Percentiles rank a stretch among this genome's conserved stretches.
Conservation (phyloP, 2,888 invertebrate species). For the Drosophila atripex region DNA sequence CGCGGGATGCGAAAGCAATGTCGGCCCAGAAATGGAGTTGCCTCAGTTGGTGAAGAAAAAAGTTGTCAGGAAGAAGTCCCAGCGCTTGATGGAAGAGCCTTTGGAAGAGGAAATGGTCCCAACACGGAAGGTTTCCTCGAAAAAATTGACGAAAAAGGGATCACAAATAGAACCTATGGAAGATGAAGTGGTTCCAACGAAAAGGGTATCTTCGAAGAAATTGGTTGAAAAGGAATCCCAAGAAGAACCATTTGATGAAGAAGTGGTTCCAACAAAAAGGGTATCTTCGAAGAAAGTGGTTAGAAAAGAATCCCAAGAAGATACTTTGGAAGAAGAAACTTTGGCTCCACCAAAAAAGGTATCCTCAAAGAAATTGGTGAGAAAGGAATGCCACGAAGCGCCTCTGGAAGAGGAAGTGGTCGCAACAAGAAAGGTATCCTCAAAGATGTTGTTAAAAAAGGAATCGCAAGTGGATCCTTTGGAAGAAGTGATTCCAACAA, state of each 20-base stretch:
- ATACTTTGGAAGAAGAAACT: too few relatives aligned
- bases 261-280: not conserved
- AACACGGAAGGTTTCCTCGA: not conserved
- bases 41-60: constrained; percentile 1
- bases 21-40: not conserved
- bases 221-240: not conserved
- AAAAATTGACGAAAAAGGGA: not conserved
- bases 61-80: not conserved
- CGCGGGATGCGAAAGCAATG: not conserved
- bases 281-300: not conserved
- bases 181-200: not conserved
- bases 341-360: too few relatives aligned
- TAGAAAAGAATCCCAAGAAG: not conserved
- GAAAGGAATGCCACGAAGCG: not conserved
- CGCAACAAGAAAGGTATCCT: not conserved
- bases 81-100: not conserved
- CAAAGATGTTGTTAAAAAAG: not conserved
- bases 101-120: not conserved
- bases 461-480: not conserved
- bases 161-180: not conserved
- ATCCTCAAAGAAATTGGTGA: not conserved
- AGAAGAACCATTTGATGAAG: too few relatives aligned
- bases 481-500: not conserved
- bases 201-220: not conserved
- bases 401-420: not conserved